phyloP scores from a whole-genome alignment of 2,888 invertebrate genomes.

The Heliconius cydno region DNA sequence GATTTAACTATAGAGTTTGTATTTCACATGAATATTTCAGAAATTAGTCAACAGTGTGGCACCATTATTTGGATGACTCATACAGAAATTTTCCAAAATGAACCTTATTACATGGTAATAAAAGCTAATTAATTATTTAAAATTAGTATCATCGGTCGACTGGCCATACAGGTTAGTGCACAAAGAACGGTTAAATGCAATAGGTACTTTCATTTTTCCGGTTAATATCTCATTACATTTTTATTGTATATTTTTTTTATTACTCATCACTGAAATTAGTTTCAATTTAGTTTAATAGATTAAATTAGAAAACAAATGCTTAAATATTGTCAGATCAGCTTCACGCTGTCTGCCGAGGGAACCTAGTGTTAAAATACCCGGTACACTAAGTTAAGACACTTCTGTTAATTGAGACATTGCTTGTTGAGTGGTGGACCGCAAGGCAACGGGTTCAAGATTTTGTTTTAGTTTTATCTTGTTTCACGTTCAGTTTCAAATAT shows the following conservation, averaged over 20 bases:
- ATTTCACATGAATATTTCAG: slow-evolving; percentile 23
- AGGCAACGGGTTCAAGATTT: too few relatives aligned
- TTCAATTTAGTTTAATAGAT: not conserved
- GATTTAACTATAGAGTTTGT: not conserved
- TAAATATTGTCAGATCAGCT: too few relatives aligned
- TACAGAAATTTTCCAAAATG: slow-evolving; percentile 28
- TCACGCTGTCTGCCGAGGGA: not conserved
- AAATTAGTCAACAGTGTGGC: slow-evolving; percentile 20
- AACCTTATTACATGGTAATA: slow-evolving; percentile 42
- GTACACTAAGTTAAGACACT: too few relatives aligned
- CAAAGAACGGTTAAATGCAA: slow-evolving; percentile 55
- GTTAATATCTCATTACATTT: slow-evolving; percentile 13
- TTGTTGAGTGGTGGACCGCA: too few relatives aligned
- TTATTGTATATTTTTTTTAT: not conserved
- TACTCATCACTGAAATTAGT: not conserved
- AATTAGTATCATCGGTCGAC: slow-evolving; percentile 52
- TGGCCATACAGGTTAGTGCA: slow-evolving; percentile 55
- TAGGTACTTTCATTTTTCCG: slow-evolving; percentile 17
- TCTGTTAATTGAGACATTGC: too few relatives aligned
- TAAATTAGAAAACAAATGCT: too few relatives aligned
- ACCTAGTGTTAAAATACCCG: not conserved
- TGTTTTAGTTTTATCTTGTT: too few relatives aligned
- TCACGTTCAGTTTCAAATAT: too few relatives aligned
- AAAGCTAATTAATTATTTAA: slow-evolving; percentile 29
- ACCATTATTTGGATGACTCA: slow-evolving; percentile 43